Base-by-base conservation (phyloP, 2,797 vertebrate species). In the Enteromius thamalakanensis region DNA sequence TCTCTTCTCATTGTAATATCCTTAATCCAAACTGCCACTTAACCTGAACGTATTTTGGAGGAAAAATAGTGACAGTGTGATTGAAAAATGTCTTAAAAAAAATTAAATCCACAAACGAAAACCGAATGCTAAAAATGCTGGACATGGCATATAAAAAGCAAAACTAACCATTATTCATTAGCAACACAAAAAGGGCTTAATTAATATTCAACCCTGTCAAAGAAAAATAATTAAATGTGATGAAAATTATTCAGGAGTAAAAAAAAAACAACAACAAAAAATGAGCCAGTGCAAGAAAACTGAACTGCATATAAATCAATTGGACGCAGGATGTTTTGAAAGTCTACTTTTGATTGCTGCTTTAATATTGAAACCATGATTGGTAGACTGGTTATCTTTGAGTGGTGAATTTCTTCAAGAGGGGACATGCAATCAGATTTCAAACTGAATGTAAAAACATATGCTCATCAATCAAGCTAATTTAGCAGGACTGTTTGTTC, bases 101-200 rank as follows among this genome's bases (percentile, higher is more conserved):
- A 60, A 40, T 23, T 8, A 0, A 29, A 53, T 26, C 53, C 23
- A 32, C 2, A 3, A 60, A 23, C 11, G 26, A 62, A 19, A 71
- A 47, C 11, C 17, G n/a, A 32, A 49, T 64, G 55, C 12, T n/a
- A 34, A 15, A 67, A 51, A 51, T 67, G 19, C 7, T 1, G n/a
- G 19, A 51, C 21, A 34, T 71, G 65, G 8, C 53, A 45, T 70
- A 14, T n/a, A 80, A 49, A 37, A 72, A 49, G 26, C 37, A 64
- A 12, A 72, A 49, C 68, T 34, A 11, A 29, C 49, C 42, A 81
- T 81, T 74, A 64, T 64, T 72, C 26, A 74, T 81, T 60, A 74
- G 29, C 8, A 45, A 81, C 55, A 81, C 69, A 81, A 81, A 81
- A 81, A 51, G 69, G 58, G 29, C 69, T 81, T 72, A 81, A 81